These are phyloP conservation scores for Tragelaphus scriptus DNA, from an alignment of 2,113 vertebrate species.

Conservation along the genomic window DNA sequence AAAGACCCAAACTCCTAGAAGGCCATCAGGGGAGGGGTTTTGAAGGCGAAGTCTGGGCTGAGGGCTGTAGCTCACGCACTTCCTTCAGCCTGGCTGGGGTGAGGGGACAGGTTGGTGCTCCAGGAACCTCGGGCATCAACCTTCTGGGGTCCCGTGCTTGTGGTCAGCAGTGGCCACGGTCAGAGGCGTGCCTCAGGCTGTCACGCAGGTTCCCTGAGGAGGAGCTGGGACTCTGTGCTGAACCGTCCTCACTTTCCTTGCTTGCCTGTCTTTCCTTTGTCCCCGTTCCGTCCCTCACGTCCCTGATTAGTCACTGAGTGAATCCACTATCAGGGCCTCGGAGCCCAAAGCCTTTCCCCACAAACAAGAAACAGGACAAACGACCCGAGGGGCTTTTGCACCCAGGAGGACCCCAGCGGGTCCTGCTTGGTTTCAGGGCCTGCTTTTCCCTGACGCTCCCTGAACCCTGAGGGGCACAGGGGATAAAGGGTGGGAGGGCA, in stretches of 20 bases:
- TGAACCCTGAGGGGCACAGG: neutral
- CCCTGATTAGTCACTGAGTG: neutral
- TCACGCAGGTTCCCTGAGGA: neutral
- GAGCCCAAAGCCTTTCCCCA: neutral
- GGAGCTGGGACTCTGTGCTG: neutral
- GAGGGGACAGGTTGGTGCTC: neutral
- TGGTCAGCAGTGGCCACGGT: neutral
- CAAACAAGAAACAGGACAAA: neutral
- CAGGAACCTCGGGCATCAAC: neutral
- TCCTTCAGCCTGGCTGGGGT: neutral
- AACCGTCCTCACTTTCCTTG: neutral
- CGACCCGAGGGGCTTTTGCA: neutral
- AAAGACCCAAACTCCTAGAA: neutral
- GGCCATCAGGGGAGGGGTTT: neutral
- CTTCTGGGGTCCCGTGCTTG: neutral
- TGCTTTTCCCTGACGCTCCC: neutral
- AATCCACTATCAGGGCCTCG: neutral
- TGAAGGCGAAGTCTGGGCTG: neutral
- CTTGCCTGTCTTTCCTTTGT: neutral
- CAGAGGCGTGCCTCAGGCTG: no score
- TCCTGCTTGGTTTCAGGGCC: neutral
- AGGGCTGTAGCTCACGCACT: neutral
- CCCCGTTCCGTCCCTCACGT: fast-evolving
- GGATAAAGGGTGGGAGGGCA: neutral
- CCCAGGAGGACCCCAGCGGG: neutral